Base-by-base conservation (phyloP, 1,140 invertebrate genomes). In the Leptinotarsa undecemlineata region DNA sequence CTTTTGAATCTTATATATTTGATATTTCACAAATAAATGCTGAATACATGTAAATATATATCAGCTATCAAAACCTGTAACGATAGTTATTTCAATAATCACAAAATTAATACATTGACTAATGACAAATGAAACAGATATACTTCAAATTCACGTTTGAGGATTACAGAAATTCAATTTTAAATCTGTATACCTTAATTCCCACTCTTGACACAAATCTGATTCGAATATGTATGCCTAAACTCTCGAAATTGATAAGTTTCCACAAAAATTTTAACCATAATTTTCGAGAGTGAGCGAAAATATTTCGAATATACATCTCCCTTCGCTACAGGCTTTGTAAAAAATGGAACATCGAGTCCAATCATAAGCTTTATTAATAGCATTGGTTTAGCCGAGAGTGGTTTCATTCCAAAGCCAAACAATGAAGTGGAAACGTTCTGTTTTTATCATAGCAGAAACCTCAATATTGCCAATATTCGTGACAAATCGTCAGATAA, bases 391-490 rank as follows among this genome's bases (percentile, higher is more conserved):
- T 57, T 57, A 57, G n/a, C 51, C 15, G 51, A 57, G n/a, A 57
- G 51, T 57, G 51, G 51, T 57, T 57, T 57, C 51, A 57, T 57
- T 17, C 51, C 51, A 19, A 57, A 57, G 6, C 51, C 51, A 57
- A 57, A 57, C 51, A 57, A 57, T 57, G 51, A 57, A 57, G 51
- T 57, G 51, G 51, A 57, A 57, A 57, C 51, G 51, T 57, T 57
- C 51, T 57, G 51, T 57, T 57, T 57, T 57, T 57, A 57, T 57
- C 51, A 19, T 8, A 0, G 51, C 51, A 17, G n/a, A 57, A 57
- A 19, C 51, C n/a, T 19, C n/a, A 17, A n/a, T 57, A 57, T 57
- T 57, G 51, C 4, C 51, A 57, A 57, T 57, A 57, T 57, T 57
- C 51, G 51, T 57, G 51, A 57, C 51, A 57, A 57, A 57, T 57